Conservation (phyloP, 2,113 vertebrate species). For the Lepus americanus region DNA sequence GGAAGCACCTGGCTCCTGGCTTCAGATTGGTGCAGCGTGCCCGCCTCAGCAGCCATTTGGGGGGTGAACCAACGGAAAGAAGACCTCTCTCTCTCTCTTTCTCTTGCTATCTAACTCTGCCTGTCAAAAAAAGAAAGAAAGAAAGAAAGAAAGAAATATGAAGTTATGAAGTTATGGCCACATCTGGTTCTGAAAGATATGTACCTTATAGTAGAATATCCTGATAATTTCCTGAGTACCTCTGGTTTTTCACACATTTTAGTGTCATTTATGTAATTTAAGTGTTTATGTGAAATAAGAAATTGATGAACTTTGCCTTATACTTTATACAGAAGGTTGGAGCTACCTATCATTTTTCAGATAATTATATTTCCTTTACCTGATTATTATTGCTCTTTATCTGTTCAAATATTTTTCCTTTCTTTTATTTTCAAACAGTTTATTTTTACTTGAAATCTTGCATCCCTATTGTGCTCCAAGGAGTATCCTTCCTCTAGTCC, state of each 20-base stretch:
- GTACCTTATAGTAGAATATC: background rate
- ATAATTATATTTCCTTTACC: too few relatives aligned
- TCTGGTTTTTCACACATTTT: background rate
- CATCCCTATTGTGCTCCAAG: background rate
- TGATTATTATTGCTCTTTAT: background rate
- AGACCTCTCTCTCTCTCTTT: too few relatives aligned
- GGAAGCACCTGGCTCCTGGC: too few relatives aligned
- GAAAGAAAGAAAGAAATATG: too few relatives aligned
- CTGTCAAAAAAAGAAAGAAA: too few relatives aligned
- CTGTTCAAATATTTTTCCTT: slow-evolving; percentile 16
- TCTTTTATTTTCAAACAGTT: background rate
- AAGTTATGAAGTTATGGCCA: background rate
- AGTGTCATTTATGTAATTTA: background rate
- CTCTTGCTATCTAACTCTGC: too few relatives aligned
- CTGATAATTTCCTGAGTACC: background rate
- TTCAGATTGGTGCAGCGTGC: too few relatives aligned
- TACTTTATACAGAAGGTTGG: background rate
- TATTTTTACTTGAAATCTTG: background rate
- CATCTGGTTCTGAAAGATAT: slow-evolving; percentile 22
- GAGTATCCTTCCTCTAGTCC: background rate
- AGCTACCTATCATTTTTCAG: background rate
- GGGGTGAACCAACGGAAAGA: too few relatives aligned
- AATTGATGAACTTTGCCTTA: background rate
- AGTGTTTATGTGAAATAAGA: background rate
- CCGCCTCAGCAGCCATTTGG: too few relatives aligned